Percentiles rank a stretch among this genome's conserved stretches.
phyloP scores from a whole-genome alignment of 1,140 invertebrate species.

The Zaprionus davidi region DNA sequence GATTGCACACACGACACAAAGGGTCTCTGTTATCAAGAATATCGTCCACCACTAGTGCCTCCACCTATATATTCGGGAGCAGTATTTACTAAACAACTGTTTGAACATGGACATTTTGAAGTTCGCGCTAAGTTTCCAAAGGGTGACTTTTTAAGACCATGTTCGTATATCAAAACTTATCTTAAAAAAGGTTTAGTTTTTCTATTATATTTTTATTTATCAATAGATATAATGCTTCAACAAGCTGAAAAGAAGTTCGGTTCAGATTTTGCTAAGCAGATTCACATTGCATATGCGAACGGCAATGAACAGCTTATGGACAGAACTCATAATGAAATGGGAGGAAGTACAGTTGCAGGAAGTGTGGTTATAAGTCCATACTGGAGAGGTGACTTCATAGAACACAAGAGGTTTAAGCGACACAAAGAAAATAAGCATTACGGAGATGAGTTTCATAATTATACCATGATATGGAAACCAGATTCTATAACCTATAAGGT shows the following conservation, averaged over 20 bases:
- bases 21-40: neutral
- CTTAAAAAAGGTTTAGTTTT: neutral
- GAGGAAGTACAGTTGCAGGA: conserved; percentile 12
- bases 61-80: neutral
- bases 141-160: conserved; percentile 34
- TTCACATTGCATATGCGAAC: conserved; percentile 28
- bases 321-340: neutral
- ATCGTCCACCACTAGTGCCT: neutral
- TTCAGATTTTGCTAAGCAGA: neutral
- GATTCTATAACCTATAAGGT: conserved; percentile 85
- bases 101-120: conserved; percentile 26
- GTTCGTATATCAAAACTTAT: conserved; percentile 19
- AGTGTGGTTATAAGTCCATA: neutral
- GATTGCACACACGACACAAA: neutral
- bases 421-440: conserved; percentile 28
- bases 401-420: neutral
- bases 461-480: conserved; percentile 87
- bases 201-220: neutral
- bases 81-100: neutral
- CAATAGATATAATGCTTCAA: conserved; percentile 24
- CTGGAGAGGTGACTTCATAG: neutral
- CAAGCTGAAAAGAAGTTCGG: neutral
- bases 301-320: conserved; percentile 5
- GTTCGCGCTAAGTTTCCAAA: conserved; percentile 15
- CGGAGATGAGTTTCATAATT: conserved; percentile 88